Percentiles rank a stretch among this genome's conserved stretches.
Conservation (phyloP, 1,140 invertebrate genomes). For the Drosophila orosa region DNA sequence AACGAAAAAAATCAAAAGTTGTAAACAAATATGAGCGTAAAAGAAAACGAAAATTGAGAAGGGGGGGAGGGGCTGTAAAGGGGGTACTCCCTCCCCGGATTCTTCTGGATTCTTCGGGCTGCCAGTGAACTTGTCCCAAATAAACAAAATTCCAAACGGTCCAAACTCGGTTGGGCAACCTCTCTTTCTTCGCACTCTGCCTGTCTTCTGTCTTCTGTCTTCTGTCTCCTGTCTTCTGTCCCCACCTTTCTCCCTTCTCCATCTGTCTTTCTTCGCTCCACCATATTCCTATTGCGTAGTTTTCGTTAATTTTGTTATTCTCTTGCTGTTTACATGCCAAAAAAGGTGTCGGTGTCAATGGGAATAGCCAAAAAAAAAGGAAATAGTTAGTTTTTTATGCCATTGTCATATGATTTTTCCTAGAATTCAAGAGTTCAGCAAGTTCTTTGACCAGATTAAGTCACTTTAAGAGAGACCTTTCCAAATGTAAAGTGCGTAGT, state of each 20-base stretch:
- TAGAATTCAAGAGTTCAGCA: constrained; percentile 38
- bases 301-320: constrained; percentile 41
- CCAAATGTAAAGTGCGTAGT: constrained; percentile 5
- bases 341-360: constrained; percentile 40
- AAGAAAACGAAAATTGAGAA: constrained; percentile 70
- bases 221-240: not conserved
- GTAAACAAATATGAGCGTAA: constrained; percentile 66
- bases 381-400: constrained; percentile 17
- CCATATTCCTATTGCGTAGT: constrained; percentile 33
- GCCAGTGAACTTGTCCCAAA: constrained; percentile 76
- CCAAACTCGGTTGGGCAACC: constrained; percentile 57
- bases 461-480: constrained; percentile 17
- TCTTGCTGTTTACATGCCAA: constrained; percentile 43
- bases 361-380: constrained; percentile 19
- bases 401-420: constrained; percentile 52
- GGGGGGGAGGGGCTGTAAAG: constrained; percentile 16
- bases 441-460: constrained; percentile 58
- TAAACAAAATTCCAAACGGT: constrained; percentile 74
- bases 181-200: constrained; percentile 4
- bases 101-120: constrained; percentile 43
- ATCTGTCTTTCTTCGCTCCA: constrained; percentile 19
- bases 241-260: constrained; percentile 9
- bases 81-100: constrained; percentile 10
- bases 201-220: not conserved
- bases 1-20: constrained; percentile 63